Evolutionary conservation across 2,888 invertebrate genomes (phyloP).

Genomic region (Tiliacea aurago): DNA sequence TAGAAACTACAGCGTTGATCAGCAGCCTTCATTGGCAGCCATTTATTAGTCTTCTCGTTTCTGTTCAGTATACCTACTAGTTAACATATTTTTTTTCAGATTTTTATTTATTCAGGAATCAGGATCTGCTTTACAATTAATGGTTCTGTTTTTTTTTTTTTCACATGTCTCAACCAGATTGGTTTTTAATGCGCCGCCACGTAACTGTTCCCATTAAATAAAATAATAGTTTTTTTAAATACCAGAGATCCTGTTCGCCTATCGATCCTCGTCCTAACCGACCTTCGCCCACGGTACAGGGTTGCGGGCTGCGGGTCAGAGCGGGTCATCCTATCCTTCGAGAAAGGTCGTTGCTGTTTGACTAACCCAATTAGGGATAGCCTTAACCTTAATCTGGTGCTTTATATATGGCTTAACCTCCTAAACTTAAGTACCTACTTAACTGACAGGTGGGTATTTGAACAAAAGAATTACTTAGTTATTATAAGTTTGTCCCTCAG

Average conservation of each 20-base stretch:
- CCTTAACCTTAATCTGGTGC: constrained; percentile 38
- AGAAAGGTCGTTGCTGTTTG: constrained; percentile 49
- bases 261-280: constrained; percentile 29
- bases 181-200: no score
- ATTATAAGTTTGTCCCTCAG: no score
- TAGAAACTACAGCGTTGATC: not conserved
- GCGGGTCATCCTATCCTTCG: constrained; percentile 42
- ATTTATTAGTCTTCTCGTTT: not conserved
- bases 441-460: not conserved
- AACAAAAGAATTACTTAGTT: not conserved
- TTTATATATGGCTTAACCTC: constrained; percentile 21
- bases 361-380: constrained; percentile 47
- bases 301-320: constrained; percentile 36
- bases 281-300: constrained; percentile 26
- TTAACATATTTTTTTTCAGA: no score
- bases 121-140: not conserved
- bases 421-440: not conserved
- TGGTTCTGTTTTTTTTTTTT: no score
- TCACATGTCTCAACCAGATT: no score
- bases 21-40: no score
- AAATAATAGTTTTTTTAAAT: no score
- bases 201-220: no score
- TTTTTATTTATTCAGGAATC: not conserved
- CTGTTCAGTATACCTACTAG: no score
- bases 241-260: not conserved